phyloP scores from a whole-genome alignment of 2,797 vertebrate genomes.

The Percopsis omiscomaycus region DNA sequence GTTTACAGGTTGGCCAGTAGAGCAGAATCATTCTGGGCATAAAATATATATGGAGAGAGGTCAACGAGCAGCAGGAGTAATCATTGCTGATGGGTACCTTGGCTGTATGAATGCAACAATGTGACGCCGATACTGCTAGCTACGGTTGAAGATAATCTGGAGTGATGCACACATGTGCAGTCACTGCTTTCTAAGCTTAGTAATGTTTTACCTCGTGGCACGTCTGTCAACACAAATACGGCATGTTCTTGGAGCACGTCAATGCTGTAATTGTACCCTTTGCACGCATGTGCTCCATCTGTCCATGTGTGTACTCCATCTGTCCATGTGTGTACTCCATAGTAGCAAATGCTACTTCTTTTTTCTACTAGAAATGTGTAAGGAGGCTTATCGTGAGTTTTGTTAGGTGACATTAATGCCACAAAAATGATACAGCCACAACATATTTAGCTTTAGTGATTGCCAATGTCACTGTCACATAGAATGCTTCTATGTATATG shows the following conservation, averaged over 20 bases:
- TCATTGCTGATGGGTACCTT: slow-evolving; percentile 46
- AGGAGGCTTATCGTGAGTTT: slow-evolving; percentile 8
- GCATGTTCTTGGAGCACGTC: slow-evolving; percentile 25
- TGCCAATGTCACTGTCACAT: too few relatives aligned
- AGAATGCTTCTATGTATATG: slow-evolving; percentile 1
- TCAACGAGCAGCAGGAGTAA: slow-evolving; percentile 45
- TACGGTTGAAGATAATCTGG: slow-evolving; percentile 58
- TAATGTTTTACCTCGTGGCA: slow-evolving; percentile 29
- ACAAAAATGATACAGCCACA: neutral
- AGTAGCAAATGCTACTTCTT: neutral
- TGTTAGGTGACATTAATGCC: neutral
- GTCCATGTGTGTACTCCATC: too few relatives aligned
- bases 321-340: neutral
- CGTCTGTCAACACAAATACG: slow-evolving; percentile 52
- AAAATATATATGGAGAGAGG: slow-evolving; percentile 29
- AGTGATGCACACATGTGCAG: slow-evolving; percentile 52
- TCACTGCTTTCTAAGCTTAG: slow-evolving; percentile 26
- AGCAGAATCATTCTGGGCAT: slow-evolving; percentile 27
- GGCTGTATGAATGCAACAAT: slow-evolving; percentile 42
- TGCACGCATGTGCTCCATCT: too few relatives aligned
- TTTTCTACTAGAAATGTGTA: too few relatives aligned
- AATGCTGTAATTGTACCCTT: slow-evolving; percentile 24
- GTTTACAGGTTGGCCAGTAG: slow-evolving; percentile 12
- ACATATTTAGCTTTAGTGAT: too few relatives aligned
- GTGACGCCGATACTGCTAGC: slow-evolving; percentile 56